These are phyloP conservation scores for Neosilurus hyrtlii DNA, from an alignment of 2,797 vertebrate species.

Conservation along the genomic window DNA sequence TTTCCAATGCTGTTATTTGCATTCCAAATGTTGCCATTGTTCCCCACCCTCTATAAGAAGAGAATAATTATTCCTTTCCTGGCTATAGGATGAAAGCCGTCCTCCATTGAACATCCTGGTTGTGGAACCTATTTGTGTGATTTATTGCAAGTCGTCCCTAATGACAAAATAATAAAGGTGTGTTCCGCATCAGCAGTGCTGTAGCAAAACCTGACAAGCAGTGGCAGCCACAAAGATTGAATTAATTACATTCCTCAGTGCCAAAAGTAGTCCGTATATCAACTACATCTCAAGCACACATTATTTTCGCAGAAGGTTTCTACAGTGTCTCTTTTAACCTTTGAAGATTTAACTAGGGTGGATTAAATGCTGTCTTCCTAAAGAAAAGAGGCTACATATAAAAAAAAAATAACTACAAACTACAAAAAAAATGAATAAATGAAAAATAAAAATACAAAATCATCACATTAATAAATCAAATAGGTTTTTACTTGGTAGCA, in stretches of 20 bases:
- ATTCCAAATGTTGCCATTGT: slow-evolving; percentile 55
- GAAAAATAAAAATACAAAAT: too few relatives aligned
- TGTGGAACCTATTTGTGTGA: slow-evolving; percentile 59
- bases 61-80: slow-evolving; percentile 60
- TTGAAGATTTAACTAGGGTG: slow-evolving; percentile 5
- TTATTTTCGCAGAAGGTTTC: slow-evolving; percentile 7
- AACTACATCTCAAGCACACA: slow-evolving; percentile 28
- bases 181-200: slow-evolving; percentile 46
- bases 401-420: background rate
- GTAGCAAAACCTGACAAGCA: slow-evolving; percentile 59
- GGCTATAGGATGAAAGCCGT: slow-evolving; percentile 58
- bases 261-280: slow-evolving; percentile 52
- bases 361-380: background rate
- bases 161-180: slow-evolving; percentile 68
- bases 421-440: too few relatives aligned
- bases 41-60: slow-evolving; percentile 55
- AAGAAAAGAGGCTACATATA: background rate
- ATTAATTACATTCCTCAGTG: slow-evolving; percentile 64
- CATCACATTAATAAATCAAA: too few relatives aligned
- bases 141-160: slow-evolving; percentile 68
- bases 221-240: slow-evolving; percentile 57
- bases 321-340: slow-evolving; percentile 8
- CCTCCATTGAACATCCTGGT: slow-evolving; percentile 59
- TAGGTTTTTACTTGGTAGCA: too few relatives aligned
- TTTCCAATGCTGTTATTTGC: slow-evolving; percentile 17